Conservation (phyloP, 1,140 invertebrate genomes). For the Kradibia gibbosae region DNA sequence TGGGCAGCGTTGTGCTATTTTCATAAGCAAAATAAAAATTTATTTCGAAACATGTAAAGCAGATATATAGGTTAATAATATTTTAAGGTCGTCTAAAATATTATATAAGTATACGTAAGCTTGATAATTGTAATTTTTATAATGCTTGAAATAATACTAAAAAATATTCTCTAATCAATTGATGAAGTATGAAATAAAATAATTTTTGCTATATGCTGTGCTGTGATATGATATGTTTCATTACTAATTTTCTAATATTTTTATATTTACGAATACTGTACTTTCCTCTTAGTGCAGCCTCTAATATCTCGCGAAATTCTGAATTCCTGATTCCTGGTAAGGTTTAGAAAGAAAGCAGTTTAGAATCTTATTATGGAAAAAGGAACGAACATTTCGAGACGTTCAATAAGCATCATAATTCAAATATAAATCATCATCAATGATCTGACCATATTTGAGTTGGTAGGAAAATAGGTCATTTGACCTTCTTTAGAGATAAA, state of each 20-base stretch:
- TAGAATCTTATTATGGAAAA: background rate
- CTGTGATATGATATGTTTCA: slow-evolving; percentile 28
- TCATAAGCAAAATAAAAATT: background rate
- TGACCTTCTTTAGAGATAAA: background rate
- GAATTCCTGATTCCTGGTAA: slow-evolving; percentile 46
- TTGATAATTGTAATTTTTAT: background rate
- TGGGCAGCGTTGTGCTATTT: background rate
- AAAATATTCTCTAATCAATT: background rate
- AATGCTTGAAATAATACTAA: background rate
- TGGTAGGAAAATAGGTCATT: background rate
- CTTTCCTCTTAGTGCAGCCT: slow-evolving; percentile 46
- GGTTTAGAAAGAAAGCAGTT: slow-evolving; percentile 40
- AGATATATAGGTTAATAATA: background rate
- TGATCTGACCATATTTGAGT: background rate
- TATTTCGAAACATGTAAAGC: background rate
- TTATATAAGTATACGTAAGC: background rate
- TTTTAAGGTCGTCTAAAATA: background rate
- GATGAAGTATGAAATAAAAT: slow-evolving; percentile 52
- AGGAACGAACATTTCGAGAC: background rate
- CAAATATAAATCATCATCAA: background rate
- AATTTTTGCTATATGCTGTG: slow-evolving; percentile 11
- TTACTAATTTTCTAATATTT: slow-evolving; percentile 28
- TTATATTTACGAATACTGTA: slow-evolving; percentile 43
- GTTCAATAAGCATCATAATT: background rate
- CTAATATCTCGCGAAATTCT: slow-evolving; percentile 52